Conservation (phyloP, 2,113 vertebrate species). For the Xiphorhynchus elegans region DNA sequence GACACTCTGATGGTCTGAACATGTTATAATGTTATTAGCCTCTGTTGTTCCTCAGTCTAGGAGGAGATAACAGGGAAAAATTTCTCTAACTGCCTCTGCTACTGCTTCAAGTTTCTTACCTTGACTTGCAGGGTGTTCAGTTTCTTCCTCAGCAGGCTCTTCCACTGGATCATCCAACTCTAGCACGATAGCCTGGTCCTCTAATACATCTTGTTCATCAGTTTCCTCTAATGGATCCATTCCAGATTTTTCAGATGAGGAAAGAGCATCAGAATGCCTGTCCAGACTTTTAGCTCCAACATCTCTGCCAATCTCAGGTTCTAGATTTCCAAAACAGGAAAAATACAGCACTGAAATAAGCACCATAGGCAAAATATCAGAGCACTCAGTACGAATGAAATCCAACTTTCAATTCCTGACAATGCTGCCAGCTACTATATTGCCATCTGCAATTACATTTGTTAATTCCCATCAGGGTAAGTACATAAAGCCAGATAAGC, state of each 20-base stretch:
- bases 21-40: neutral
- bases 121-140: neutral
- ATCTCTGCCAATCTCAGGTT: neutral
- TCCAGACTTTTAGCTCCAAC: neutral
- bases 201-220: neutral
- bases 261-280: neutral
- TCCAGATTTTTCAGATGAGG: neutral
- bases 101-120: neutral
- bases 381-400: neutral
- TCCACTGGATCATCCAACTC: neutral
- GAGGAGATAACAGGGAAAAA: neutral
- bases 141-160: neutral
- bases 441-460: neutral
- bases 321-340: neutral
- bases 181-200: neutral
- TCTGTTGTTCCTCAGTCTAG: neutral
- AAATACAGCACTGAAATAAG: neutral
- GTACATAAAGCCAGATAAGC: neutral
- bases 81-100: neutral
- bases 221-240: neutral
- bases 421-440: fast-evolving
- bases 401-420: neutral
- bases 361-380: neutral
- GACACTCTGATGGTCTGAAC: neutral
- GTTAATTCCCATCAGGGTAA: neutral